phyloP scores from a whole-genome alignment of 1,140 invertebrate species.

The Diorhabda elongata region DNA sequence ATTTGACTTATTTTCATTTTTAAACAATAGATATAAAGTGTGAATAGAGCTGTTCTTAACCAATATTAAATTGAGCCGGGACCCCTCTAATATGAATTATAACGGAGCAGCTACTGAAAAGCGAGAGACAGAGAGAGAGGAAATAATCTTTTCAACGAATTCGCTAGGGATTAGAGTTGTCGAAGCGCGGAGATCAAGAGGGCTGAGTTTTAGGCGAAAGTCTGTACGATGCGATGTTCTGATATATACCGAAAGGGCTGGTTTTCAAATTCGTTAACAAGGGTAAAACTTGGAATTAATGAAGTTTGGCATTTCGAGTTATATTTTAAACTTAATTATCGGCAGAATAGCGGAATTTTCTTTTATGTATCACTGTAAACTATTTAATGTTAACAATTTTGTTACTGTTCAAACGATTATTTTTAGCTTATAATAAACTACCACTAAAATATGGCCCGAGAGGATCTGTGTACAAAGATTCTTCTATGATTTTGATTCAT shows the following conservation, averaged over 20 bases:
- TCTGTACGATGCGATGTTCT: background rate
- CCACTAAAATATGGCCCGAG: no score
- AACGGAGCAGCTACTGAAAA: background rate
- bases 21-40: no score
- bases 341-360: no score
- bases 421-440: no score
- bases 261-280: slow-evolving; percentile 2
- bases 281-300: background rate
- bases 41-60: no score
- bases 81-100: background rate
- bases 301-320: background rate
- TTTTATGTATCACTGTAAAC: no score
- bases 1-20: no score
- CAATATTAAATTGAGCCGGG: no score
- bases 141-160: background rate
- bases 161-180: slow-evolving; percentile 1
- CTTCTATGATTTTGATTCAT: no score
- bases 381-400: no score
- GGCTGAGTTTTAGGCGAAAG: background rate
- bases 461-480: no score
- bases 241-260: background rate
- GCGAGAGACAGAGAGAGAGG: background rate
- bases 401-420: no score
- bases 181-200: slow-evolving; percentile 1
- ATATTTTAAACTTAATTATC: background rate